Evolutionary conservation across 2,797 vertebrate genomes (phyloP), one percentile per base, ranked within the genome.

Genomic region (Centropyge bicolor): DNA sequence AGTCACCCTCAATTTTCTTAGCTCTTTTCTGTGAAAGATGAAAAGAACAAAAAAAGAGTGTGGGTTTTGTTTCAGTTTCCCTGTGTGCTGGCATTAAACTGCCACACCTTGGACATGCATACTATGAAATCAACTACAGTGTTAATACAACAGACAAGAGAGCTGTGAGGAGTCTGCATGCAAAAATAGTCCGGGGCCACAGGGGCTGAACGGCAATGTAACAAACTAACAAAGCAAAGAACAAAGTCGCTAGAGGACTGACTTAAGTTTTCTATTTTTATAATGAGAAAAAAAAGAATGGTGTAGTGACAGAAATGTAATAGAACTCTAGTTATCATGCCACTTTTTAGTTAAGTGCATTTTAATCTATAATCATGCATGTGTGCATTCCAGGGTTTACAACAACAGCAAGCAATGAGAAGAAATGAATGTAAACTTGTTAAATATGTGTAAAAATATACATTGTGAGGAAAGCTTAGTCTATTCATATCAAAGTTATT

Each of bases 1-100:
- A 98, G 96, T 99, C 98, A 95, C 96, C 97, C 96, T 99, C 98
- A 96, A 97, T 97, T 95, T 94, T 99, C 96, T 97, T 98, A 96
- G 96, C 95, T 96, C 96, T 99, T 95, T 97, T 99, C 98, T 98
- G 97, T 97, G 96, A 97, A 96, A 90, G 91, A 89, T 83, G 83
- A 88, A 93, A 89, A 93, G 88, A 93, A 93, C 86, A 91, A 91
- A 73, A 61, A 73, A 82, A 74, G 78, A 64, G 83, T 67, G 87
- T 86, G 90, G 87, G 88, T 93, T 88, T 88, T 88, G 74, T 87
- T 86, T 91, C 62, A 86, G 89, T 88, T 91, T 88, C 65, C 61
- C 41, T 27, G 49, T 76, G 74, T 45, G 76, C 59, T 56, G 84
- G 78, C 67, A 73, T 77, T 56, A 62, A 63, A 76, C 48, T 63